Evolutionary conservation across 2,797 vertebrate genomes (phyloP), one percentile per base, ranked within the genome.

Genomic region (Sebastes variabilis): DNA sequence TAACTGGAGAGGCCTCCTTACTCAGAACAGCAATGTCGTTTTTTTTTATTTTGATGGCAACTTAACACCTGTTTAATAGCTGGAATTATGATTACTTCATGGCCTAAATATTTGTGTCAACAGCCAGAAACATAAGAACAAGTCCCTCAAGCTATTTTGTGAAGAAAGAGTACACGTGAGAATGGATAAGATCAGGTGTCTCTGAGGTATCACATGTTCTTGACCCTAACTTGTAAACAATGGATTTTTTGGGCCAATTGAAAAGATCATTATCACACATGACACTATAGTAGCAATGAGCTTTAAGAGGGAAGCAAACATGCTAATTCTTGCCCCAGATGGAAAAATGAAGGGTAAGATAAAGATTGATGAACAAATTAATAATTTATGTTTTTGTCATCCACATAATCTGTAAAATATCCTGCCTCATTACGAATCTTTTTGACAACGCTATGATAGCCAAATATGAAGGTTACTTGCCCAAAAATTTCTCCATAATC

Each of bases 151-250:
- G 56, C 6, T 6, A 8, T 42, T 55, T 3, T 62, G 11, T 22
- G 1, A 10, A 49, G 46, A 42, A 0, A 30, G 34, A 22, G 30
- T 20, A 56, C 0, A n/a, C 1, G 1, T 4, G 5, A 24, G 4
- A 22, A 18, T 6, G n/a, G 7, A 38, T 58, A 38, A 54, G 22
- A n/a, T 16, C 16, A 27, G 7, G 54, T 49, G 18, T 36, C 56
- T 30, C 4, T 5, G 46, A 70, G 24, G 10, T 56, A 38, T 61
- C 24, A 69, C 10, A 24, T 55, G 9, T 42, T 36, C 30, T 18
- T 25, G 14, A 61, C 8, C 70, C 13, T 9, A 52, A 18, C 27
- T 32, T 65, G n/a, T 36, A 6, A 46, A 68, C 4, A 20, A 46
- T 56, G 12, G 6, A 68, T 46, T 46, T 73, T 73, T 58, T 20